Base-by-base conservation (phyloP, 2,113 vertebrate species). In the Cavia porcellus region DNA sequence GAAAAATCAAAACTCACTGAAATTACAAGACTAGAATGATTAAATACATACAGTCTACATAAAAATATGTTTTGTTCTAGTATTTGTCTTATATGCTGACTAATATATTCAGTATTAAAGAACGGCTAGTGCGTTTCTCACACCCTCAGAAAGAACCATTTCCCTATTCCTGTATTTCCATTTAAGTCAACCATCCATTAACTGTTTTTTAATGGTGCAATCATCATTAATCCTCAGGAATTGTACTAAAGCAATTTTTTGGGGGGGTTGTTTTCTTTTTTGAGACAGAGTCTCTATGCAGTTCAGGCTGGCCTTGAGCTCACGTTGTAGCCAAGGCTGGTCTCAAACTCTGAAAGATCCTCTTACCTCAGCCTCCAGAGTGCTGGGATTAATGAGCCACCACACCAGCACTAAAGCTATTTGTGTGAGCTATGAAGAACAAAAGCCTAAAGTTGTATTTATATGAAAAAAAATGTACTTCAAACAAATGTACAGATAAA, bases 381-480 rank as follows among this genome's bases (percentile, higher is more conserved):
- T n/a, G n/a, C n/a, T n/a, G n/a, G n/a, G n/a, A n/a, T n/a, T n/a
- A n/a, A n/a, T n/a, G n/a, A n/a, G n/a, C n/a, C n/a, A n/a, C n/a
- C n/a, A n/a, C n/a, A n/a, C n/a, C n/a, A n/a, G n/a, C n/a, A n/a
- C n/a, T 92, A 75, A 90, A 84, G 75, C 19, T 96, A 82, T 92
- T 92, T 70, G 1, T 93, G 38, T 96, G 30, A 19, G 25, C 57
- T 90, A 85, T 85, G 50, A 94, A 85, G 30, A 95, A 96, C 50
- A 93, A 96, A 96, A 94, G 28, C 52, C 32, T 88, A 10, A 92
- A 97, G 30, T 90, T 35, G 64, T 92, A 55, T 59, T 96, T 61
- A 86, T 86, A 86, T 91, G 50, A 59, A 64, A 85, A 52, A 52
- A 79, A 66, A 84, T n/a, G 14, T 82, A 70, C 52, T 95, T 89